A percentile compares a stretch with the other conserved stretches of the same genome.
Conservation (phyloP, 2,113 vertebrate genomes). For the Boleophthalmus pectinirostris region DNA sequence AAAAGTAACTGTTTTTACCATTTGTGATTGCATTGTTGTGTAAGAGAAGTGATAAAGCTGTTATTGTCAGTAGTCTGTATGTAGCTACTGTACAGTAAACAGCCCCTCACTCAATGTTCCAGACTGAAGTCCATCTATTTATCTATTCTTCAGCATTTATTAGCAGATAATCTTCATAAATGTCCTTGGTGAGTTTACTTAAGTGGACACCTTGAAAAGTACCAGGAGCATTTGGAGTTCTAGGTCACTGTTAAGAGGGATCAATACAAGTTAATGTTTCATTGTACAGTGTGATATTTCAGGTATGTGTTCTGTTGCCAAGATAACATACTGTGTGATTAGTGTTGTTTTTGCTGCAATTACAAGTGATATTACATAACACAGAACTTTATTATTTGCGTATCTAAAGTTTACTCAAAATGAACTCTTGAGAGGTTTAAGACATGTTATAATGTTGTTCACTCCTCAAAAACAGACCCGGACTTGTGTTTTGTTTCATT, state of each 20-base stretch:
- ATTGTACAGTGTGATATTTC: background rate
- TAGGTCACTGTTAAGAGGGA: background rate
- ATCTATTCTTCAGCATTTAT: conserved; percentile 20
- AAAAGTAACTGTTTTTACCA: background rate
- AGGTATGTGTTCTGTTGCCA: background rate
- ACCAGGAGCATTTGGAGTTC: background rate
- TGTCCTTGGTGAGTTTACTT: conserved; percentile 1
- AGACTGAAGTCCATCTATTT: conserved; percentile 29
- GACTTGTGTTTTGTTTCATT: no score
- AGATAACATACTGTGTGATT: background rate
- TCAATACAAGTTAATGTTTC: conserved; percentile 22
- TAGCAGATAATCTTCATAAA: conserved; percentile 11
- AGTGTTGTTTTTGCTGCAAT: background rate
- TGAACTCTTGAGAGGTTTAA: no score
- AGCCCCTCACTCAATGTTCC: conserved; percentile 1
- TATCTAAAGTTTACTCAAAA: no score
- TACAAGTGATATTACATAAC: background rate
- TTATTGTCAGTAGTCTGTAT: background rate
- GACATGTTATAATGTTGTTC: no score
- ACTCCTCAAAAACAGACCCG: no score
- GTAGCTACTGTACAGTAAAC: background rate
- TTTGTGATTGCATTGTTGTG: background rate
- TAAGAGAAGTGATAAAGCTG: background rate
- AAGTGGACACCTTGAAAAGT: background rate
- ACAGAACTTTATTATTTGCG: no score